A percentile compares a stretch with the other conserved stretches of the same genome.
phyloP scores from a whole-genome alignment of 1,140 invertebrate species.

The Matsumurasca onukii region DNA sequence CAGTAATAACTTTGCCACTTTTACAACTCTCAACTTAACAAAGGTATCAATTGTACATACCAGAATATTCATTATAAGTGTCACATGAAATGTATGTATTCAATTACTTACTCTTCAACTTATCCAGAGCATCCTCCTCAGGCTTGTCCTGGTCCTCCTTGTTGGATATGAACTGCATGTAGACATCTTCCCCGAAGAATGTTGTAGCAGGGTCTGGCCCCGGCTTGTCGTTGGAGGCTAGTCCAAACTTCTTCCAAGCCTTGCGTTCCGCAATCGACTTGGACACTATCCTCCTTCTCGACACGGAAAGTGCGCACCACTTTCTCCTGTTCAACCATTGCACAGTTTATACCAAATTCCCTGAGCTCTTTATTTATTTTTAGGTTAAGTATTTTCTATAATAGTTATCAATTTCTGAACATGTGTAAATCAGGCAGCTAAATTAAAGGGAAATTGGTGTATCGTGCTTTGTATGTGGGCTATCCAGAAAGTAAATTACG shows the following conservation, averaged over 20 bases:
- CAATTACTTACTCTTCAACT: slow-evolving; percentile 57
- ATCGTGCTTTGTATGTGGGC: too few relatives aligned
- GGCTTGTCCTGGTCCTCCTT: slow-evolving; percentile 84
- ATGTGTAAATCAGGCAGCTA: too few relatives aligned
- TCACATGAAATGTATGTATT: not conserved
- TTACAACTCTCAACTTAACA: too few relatives aligned
- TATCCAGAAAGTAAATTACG: too few relatives aligned
- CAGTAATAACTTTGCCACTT: too few relatives aligned
- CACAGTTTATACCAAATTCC: too few relatives aligned
- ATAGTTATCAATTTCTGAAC: too few relatives aligned
- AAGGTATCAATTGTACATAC: not conserved
- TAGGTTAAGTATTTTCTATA: too few relatives aligned
- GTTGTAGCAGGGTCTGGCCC: slow-evolving; percentile 97
- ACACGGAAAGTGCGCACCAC: slow-evolving; percentile 89
- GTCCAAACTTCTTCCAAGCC: slow-evolving; percentile 93
- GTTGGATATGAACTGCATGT: slow-evolving; percentile 87
- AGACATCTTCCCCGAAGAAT: slow-evolving; percentile 92
- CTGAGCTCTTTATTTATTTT: too few relatives aligned
- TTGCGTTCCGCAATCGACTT: slow-evolving; percentile 91
- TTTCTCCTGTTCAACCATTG: slow-evolving; percentile 56
- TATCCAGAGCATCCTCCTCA: slow-evolving; percentile 81
- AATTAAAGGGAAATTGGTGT: too few relatives aligned
- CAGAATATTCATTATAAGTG: not conserved
- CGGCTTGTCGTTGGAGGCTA: slow-evolving; percentile 84
- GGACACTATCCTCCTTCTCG: slow-evolving; percentile 85